Base-by-base conservation (phyloP, 2,888 invertebrate species). In the Isotomurus palustris region DNA sequence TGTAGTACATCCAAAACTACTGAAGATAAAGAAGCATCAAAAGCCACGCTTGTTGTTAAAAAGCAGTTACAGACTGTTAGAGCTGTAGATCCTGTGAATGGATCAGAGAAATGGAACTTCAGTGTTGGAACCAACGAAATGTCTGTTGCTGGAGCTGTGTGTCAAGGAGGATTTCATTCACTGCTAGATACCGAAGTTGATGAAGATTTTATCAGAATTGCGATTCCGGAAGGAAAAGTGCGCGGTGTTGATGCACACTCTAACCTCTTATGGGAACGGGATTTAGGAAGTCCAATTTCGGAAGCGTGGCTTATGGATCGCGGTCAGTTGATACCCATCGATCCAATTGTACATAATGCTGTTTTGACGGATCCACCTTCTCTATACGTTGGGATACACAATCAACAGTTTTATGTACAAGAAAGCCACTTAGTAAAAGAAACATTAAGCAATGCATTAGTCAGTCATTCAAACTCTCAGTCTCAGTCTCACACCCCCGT, bases 71-170 rank as follows among this genome's bases (percentile, higher is more conserved):
- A 88, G 75, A 92, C 89, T 6, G 88, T 96, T 14, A 79, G 95
- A 51, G 95, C 95, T 3, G 82, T 93, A 3, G 94, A 95, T 73
- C 87, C 92, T 0, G 80, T 86, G 51, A 84, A 85, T 10, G 95
- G 96, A 2, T 75, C 78, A 43, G 95, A 96, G 78, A 87, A 92
- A 73, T 95, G 95, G 95, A 95, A 95, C 79, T 95, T 93, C 75
- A 93, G 92, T 75, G 94, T 95, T 22, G 92, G 88, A 0, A 86
- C 88, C 68, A 91, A 93, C 75, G 87, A 92, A 69, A 73, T 94
- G 49, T 69, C 72, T 14, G 70, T 75, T 41, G 69, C 70, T 38
- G 69, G 69, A 10, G 55, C n/a, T n/a, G n/a, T n/a, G n/a, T n/a
- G n/a, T n/a, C n/a, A n/a, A n/a, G n/a, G n/a, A n/a, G n/a, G n/a